Evolutionary conservation across 2,797 vertebrate genomes (phyloP).

Genomic region (Falco concolor): DNA sequence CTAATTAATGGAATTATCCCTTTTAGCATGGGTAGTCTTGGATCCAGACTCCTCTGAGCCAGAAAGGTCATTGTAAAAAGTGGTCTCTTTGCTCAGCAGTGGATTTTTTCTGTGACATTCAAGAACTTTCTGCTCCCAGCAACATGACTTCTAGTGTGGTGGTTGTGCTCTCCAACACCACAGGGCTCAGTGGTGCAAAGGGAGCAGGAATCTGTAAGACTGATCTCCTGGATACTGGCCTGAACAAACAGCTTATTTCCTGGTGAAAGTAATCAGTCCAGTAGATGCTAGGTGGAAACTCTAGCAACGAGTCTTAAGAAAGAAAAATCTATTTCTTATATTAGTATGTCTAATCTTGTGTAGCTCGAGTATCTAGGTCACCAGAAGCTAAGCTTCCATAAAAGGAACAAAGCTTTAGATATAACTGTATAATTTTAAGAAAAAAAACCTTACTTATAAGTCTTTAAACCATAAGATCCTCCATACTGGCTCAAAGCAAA

Average conservation of each 20-base stretch:
- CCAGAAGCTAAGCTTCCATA: background rate
- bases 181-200: background rate
- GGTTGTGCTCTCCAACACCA: fast-evolving
- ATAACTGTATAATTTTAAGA: background rate
- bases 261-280: background rate
- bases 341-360: background rate
- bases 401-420: background rate
- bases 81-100: background rate
- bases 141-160: fast-evolving
- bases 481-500: background rate
- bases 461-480: background rate
- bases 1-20: background rate
- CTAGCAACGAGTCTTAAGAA: background rate
- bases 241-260: background rate
- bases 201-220: background rate
- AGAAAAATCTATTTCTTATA: background rate
- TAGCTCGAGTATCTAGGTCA: background rate
- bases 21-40: background rate
- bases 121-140: background rate
- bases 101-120: background rate
- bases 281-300: background rate
- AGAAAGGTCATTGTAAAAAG: background rate
- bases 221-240: background rate
- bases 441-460: background rate
- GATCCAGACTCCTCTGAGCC: background rate